Percentiles rank a stretch among this genome's conserved stretches.
These are phyloP conservation scores for Palloptera scutellata DNA, from an alignment of 2,888 invertebrate genomes.

Conservation along the genomic window DNA sequence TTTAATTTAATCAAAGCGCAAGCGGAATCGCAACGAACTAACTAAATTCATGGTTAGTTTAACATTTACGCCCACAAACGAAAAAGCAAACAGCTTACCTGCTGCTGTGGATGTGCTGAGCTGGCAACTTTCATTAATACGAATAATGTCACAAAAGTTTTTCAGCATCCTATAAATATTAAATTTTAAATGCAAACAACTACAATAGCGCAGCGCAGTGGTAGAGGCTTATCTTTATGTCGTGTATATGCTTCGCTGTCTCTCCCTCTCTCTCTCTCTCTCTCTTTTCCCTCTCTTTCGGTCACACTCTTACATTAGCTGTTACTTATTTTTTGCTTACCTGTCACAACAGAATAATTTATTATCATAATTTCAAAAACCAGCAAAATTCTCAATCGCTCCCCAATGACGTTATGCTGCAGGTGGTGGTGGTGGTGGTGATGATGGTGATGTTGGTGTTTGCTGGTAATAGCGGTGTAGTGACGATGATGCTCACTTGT, in stretches of 20 bases:
- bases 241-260: too few species aligned
- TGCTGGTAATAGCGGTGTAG: not conserved
- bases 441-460: not conserved
- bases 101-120: too few species aligned
- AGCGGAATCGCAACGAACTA: too few species aligned
- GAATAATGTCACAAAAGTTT: not conserved
- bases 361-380: conserved; percentile 32
- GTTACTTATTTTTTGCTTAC: conserved; percentile 28
- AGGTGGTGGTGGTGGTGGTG: conserved; percentile 7
- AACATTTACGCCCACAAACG: too few species aligned
- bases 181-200: conserved; percentile 17
- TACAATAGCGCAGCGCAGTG: not conserved
- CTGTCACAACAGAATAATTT: conserved; percentile 32
- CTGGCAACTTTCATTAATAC: too few species aligned
- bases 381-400: conserved; percentile 27
- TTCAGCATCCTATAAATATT: conserved; percentile 20
- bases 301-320: not conserved
- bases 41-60: too few species aligned
- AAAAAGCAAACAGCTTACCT: too few species aligned
- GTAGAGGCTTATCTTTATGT: too few species aligned
- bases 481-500: too few species aligned
- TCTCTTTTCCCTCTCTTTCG: not conserved
- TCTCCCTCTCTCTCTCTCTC: not conserved
- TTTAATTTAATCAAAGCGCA: too few species aligned
- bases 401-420: conserved; percentile 22